Evolutionary conservation across 2,888 invertebrate genomes (phyloP), one percentile per base, ranked within the genome.

Genomic region (Trissolcus brochymenae): DNA sequence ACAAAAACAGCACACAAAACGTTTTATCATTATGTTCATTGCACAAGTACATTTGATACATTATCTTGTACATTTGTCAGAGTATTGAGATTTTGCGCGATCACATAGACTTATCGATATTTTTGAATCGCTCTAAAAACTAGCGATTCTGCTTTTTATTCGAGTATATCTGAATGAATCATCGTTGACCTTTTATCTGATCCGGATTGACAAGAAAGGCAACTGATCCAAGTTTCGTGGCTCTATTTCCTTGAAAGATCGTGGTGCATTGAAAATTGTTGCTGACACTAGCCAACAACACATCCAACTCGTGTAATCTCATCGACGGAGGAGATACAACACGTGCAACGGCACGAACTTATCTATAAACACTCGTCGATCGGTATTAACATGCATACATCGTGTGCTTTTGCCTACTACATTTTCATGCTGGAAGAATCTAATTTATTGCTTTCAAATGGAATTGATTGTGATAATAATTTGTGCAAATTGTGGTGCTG

Each of bases 261-360:
- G 13, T 13, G 43, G 43, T 43, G 14, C 35, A 35, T 35, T 35
- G 16, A 14, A 46, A 46, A 46, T 51, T 51, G 7, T 19, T 51
- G 16, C 51, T 51, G 16, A 14, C n/a, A n/a, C 40, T 21, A 25
- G 40, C 35, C 19, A 17, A 21, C 19, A 17, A 21, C 50, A 21
- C 1, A 53, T 67, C 50, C 50, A 56, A 21, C 25, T 50, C 40
- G 53, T 59, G 57, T 67, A 67, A 67, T 59, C 51, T 65, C 57
- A 46, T 35, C 35, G 35, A 35, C 35, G 9, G 35, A 11, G 21
- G 49, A 57, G 57, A 41, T 57, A 67, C 41, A 59, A 21, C n/a
- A 67, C 40, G 51, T 41, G 57, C 41, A 35, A n/a, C 57, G 25
- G 13, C 35, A 9, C 57, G 6, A 41, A 57, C 57, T 25, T 59